A percentile compares a stretch with the other conserved stretches of the same genome.
phyloP scores from a whole-genome alignment of 2,888 invertebrate genomes.

The Pyrrhosoma nymphula region DNA sequence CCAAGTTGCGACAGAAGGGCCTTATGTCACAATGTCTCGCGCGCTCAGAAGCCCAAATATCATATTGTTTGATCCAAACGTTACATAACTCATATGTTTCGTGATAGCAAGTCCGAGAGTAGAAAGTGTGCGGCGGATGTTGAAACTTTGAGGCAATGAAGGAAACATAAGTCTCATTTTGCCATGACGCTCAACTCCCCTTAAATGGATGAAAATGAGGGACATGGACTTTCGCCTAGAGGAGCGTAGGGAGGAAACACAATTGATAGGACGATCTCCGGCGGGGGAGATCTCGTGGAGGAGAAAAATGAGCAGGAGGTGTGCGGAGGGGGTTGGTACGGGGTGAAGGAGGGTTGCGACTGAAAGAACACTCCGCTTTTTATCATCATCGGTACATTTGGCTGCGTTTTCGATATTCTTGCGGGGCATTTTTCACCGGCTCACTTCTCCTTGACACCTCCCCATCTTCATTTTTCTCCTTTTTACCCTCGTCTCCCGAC shows the following conservation, averaged over 20 bases:
- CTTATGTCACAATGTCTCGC: not conserved
- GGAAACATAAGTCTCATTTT: not conserved
- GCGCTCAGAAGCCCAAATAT: not conserved
- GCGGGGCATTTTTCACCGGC: conserved; percentile 50
- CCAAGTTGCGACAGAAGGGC: not conserved
- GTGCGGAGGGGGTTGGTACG: not conserved
- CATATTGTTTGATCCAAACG: not conserved
- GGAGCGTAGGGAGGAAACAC: not conserved
- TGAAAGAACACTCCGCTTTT: conserved; percentile 48
- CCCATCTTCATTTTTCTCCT: conserved; percentile 1
- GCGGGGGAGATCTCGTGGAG: not conserved
- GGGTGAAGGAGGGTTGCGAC: not conserved
- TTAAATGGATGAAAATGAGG: not conserved
- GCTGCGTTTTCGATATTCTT: conserved; percentile 63
- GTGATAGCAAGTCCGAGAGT: not conserved
- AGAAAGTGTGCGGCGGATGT: not conserved
- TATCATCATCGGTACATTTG: conserved; percentile 53
- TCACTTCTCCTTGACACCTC: conserved; percentile 48
- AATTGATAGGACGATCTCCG: not conserved
- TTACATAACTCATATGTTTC: not conserved
- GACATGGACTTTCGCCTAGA: not conserved
- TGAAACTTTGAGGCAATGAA: not conserved
- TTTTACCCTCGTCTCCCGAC: not conserved
- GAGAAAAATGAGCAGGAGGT: not conserved
- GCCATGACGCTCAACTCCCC: not conserved